A percentile compares a stretch with the other conserved stretches of the same genome.
These are phyloP conservation scores for Glomeris marginata DNA, from an alignment of 2,888 invertebrate species.

Conservation along the genomic window DNA sequence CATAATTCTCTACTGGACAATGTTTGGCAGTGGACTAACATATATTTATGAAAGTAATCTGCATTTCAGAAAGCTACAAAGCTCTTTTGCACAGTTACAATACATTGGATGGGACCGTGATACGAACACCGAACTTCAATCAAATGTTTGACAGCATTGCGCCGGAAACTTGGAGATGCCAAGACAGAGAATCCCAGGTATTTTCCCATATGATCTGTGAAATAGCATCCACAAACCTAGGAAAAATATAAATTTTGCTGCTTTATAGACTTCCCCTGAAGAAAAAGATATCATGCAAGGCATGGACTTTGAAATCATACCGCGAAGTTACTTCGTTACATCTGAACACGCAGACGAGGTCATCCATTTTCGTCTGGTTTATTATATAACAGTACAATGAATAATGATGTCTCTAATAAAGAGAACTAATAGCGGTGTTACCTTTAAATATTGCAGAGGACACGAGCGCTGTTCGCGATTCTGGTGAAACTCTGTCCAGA, in stretches of 20 bases:
- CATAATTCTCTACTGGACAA: not conserved
- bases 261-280: slow-evolving; percentile 10
- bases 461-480: slow-evolving; percentile 20
- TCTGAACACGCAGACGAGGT: slow-evolving; percentile 18
- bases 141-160: slow-evolving; percentile 7
- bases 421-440: too few relatives aligned
- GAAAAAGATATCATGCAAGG: slow-evolving; percentile 14
- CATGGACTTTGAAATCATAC: slow-evolving; percentile 22
- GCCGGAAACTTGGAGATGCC: not conserved
- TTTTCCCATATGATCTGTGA: too few relatives aligned
- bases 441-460: slow-evolving; percentile 16
- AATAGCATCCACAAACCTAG: too few relatives aligned
- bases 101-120: slow-evolving; percentile 7
- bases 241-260: not conserved
- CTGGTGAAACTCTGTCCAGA: slow-evolving; percentile 37
- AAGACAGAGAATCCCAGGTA: not conserved
- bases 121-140: slow-evolving; percentile 14
- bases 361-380: not conserved
- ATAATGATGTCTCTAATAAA: too few relatives aligned
- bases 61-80: slow-evolving; percentile 13
- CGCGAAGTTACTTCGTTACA: slow-evolving; percentile 17
- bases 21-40: not conserved
- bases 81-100: slow-evolving; percentile 13
- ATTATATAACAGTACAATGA: too few relatives aligned
- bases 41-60: not conserved